Evolutionary conservation across 2,888 invertebrate genomes (phyloP).

Genomic region (Nephrotoma appendiculata): DNA sequence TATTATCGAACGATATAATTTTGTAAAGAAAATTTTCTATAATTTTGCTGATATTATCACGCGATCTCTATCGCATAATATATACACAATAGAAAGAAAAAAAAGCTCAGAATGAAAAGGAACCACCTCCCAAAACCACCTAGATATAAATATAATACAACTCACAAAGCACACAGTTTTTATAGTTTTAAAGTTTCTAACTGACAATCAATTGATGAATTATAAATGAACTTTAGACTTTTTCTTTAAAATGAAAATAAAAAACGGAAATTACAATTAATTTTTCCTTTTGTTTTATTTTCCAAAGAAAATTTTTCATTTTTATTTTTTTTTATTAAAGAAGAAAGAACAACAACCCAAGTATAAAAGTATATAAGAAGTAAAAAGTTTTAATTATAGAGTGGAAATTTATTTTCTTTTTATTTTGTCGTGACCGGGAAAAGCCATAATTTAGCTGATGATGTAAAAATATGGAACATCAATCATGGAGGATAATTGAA

Average conservation of each 20-base stretch:
- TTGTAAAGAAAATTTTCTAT: not conserved
- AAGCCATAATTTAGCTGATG: not conserved
- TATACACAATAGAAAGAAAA: not conserved
- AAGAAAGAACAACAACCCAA: not conserved
- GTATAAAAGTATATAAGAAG: not conserved
- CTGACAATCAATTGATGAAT: not conserved
- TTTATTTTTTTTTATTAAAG: not conserved
- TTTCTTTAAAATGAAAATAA: not conserved
- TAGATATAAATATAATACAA: not conserved
- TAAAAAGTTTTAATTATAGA: not conserved
- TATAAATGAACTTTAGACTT: not conserved
- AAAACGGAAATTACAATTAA: not conserved
- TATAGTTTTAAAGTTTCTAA: not conserved
- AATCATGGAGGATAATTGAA: not conserved
- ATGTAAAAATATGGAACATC: not conserved
- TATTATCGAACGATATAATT: not conserved
- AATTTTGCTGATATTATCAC: not conserved
- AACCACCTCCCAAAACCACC: not conserved
- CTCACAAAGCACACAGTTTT: not conserved
- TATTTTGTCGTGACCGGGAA: not conserved
- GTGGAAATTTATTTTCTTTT: not conserved
- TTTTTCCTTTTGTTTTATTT: not conserved
- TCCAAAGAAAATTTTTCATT: not conserved
- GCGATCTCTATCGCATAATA: not conserved
- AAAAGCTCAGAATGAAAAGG: not conserved